Evolutionary conservation across 1,140 invertebrate species (phyloP), one percentile per base, ranked within the genome.

Genomic region (Amyelois transitella): DNA sequence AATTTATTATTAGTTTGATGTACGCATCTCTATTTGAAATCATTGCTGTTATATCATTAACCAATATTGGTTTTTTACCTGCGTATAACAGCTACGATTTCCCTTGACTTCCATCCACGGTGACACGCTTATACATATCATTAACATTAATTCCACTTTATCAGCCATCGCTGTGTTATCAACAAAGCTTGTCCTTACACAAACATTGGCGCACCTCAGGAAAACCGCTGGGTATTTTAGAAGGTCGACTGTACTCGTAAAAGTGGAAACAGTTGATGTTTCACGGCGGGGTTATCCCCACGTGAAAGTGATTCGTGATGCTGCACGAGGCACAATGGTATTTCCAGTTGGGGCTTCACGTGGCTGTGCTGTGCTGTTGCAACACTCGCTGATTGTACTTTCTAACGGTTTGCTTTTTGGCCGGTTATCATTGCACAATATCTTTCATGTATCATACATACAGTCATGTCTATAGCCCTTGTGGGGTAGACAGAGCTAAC

Each of bases 221-320:
- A 38, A 38, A 38, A 38, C n/a, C 32, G n/a, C 12, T 38, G 32
- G 32, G 32, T 38, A 38, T 38, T 38, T 38, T 38, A 38, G 32
- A 38, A 38, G 32, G 32, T 38, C 32, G n/a, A n/a, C n/a, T n/a
- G n/a, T n/a, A n/a, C n/a, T n/a, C n/a, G 32, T 38, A 38, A 38
- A 38, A 38, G 12, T 14, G 12, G 32, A 38, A 38, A 38, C n/a
- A 14, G 32, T 38, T 14, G 12, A 14, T n/a, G 32, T 38, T 38
- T 38, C 17, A 38, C 25, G 17, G 17, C 6, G 32, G n/a, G 76
- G 72, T 68, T 66, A 77, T 67, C 55, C 73, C 80, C 68, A 63
- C 66, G 76, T 71, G 75, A 79, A 82, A 81, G 74, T 75, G 55
- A 38, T 38, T 2, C 25, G 7, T 28, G 25, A 38, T 38, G 17